Conservation (phyloP, 2,113 vertebrate species). For the Phalacrocorax brasilianus region DNA sequence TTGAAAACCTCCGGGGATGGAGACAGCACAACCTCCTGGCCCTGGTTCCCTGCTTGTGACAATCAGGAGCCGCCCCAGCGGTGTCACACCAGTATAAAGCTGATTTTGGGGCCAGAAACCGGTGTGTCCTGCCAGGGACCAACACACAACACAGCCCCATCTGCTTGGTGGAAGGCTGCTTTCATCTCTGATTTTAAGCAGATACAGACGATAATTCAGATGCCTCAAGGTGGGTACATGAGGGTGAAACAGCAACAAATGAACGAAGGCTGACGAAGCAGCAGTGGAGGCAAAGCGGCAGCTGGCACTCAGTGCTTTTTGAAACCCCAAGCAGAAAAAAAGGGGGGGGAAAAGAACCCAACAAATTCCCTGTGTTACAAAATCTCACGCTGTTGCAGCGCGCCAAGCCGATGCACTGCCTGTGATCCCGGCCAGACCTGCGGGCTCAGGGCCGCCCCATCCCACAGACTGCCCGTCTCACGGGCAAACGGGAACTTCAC, state of each 20-base stretch:
- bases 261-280: not conserved
- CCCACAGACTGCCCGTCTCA: not conserved
- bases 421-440: fast-evolving
- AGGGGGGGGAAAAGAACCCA: fast-evolving
- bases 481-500: fast-evolving
- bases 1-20: not conserved
- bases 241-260: not conserved
- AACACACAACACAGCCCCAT: too few species aligned
- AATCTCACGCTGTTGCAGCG: not conserved
- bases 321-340: not conserved
- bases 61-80: not conserved
- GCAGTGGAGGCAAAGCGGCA: not conserved
- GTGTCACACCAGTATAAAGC: not conserved
- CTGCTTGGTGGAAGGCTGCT: not conserved
- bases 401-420: fast-evolving
- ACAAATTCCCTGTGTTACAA: not conserved
- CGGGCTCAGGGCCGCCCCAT: not conserved
- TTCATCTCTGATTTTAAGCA: not conserved
- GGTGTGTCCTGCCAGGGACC: not conserved
- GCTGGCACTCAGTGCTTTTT: not conserved
- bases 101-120: not conserved
- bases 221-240: fast-evolving
- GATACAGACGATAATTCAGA: fast-evolving
- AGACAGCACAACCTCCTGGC: not conserved
- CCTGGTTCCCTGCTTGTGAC: not conserved